phyloP scores from a whole-genome alignment of 64 coral and sea anemone species.

The Catalaphyllia jardinei region DNA sequence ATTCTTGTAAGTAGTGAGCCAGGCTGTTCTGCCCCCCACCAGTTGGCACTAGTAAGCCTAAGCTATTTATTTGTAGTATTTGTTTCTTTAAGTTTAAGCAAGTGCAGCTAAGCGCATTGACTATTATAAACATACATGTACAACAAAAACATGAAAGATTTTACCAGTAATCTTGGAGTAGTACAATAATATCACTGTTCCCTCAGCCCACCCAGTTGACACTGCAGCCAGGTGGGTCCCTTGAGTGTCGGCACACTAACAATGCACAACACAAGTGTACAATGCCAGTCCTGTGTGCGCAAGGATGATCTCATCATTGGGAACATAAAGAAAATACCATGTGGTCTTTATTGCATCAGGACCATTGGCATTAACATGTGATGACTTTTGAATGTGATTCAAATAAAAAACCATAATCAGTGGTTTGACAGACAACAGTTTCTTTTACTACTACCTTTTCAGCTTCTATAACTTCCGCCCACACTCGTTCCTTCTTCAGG shows the following conservation, averaged over 20 bases:
- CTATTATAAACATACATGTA: no score
- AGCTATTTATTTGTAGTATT: no score
- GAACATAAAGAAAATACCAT: neutral
- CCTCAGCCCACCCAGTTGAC: conserved; percentile 71
- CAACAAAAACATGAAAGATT: no score
- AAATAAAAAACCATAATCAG: neutral
- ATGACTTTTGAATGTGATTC: no score
- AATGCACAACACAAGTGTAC: neutral
- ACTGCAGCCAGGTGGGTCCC: conserved; percentile 67
- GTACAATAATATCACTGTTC: neutral
- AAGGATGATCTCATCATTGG: conserved; percentile 86
- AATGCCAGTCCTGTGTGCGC: neutral
- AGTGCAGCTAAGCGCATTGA: no score
- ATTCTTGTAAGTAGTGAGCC: neutral
- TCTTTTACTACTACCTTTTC: conserved; percentile 61
- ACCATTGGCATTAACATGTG: no score
- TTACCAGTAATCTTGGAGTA: no score
- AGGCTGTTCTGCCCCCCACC: no score
- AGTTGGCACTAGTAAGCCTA: no score
- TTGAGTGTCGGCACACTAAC: conserved; percentile 72
- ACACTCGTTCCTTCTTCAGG: conserved; percentile 88
- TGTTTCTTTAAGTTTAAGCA: no score
- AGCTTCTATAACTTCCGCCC: conserved; percentile 89
- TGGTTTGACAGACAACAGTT: neutral
- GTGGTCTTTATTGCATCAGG: no score